These are phyloP conservation scores for Kryptolebias ocellatus DNA, from an alignment of 2,797 vertebrate species.

Conservation along the genomic window DNA sequence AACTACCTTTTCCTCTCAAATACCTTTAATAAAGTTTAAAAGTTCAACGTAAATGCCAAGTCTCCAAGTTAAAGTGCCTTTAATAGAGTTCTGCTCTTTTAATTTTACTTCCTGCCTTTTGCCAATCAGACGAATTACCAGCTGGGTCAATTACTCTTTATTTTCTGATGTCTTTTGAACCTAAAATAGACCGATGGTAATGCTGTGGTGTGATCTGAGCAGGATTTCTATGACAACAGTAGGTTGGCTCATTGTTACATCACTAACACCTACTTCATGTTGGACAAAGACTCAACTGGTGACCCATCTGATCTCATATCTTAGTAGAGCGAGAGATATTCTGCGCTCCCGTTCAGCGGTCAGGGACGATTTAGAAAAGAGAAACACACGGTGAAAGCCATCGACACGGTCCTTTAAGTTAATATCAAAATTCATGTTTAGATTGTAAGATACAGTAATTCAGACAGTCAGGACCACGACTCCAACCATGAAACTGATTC, in stretches of 20 bases:
- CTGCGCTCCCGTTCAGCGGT: conserved; percentile 14
- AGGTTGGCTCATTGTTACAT: conserved; percentile 3
- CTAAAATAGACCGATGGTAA: conserved; percentile 72
- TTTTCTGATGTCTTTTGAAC: conserved; percentile 74
- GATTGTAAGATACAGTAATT: conserved; percentile 54
- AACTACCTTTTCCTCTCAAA: conserved; percentile 79
- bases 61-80: conserved; percentile 81
- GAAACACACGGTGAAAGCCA: conserved; percentile 31
- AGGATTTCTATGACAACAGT: conserved; percentile 56
- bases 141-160: conserved; percentile 79
- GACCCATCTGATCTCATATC: conserved; percentile 33
- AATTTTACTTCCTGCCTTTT: conserved; percentile 74
- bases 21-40: conserved; percentile 85
- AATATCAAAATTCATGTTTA: conserved; percentile 62
- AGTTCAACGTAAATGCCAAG: conserved; percentile 86
- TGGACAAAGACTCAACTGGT: conserved; percentile 25
- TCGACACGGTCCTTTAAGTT: conserved; percentile 35
- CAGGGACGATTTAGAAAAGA: conserved; percentile 10
- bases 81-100: conserved; percentile 85
- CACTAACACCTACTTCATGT: conserved; percentile 12
- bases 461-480: conserved; percentile 43
- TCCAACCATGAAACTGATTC: conserved; percentile 68
- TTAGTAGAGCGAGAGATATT: conserved; percentile 20
- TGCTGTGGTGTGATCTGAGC: conserved; percentile 63
- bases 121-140: conserved; percentile 82